These are phyloP conservation scores for Macquaria ambigua DNA, from an alignment of 2,113 vertebrate species.

Conservation along the genomic window DNA sequence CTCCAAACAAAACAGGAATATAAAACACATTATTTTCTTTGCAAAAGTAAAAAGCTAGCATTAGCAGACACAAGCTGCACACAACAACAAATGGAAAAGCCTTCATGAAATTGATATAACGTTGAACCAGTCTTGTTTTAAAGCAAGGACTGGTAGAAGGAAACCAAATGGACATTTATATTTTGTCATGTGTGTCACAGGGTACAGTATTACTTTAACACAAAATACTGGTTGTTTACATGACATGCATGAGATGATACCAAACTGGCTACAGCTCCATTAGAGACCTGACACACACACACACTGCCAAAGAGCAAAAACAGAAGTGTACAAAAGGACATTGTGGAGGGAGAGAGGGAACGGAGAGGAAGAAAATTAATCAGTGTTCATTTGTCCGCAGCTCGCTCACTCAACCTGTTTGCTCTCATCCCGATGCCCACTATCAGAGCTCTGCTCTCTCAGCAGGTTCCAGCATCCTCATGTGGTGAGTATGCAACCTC, in stretches of 20 bases:
- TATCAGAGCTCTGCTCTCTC: slow-evolving; percentile 93
- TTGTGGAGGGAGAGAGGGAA: not conserved
- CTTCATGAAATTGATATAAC: not conserved
- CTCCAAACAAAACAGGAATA: not conserved
- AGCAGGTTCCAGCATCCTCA: slow-evolving; percentile 88
- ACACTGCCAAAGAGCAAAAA: not conserved
- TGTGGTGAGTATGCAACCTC: slow-evolving; percentile 86
- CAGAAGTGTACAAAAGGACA: too few species aligned
- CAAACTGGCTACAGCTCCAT: not conserved
- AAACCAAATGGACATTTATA: not conserved
- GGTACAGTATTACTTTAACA: not conserved
- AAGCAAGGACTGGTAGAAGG: too few species aligned
- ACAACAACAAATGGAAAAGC: not conserved
- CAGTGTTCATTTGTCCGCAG: slow-evolving; percentile 78
- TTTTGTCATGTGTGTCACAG: not conserved
- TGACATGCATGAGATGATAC: not conserved
- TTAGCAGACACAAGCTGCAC: not conserved
- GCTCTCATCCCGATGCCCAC: slow-evolving; percentile 94
- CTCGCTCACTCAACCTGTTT: slow-evolving; percentile 90
- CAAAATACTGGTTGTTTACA: not conserved
- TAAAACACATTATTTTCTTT: not conserved
- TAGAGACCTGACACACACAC: not conserved
- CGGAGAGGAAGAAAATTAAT: not conserved
- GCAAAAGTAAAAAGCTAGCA: not conserved
- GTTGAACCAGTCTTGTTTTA: too few species aligned